Base-by-base conservation (phyloP, 2,888 invertebrate species). In the Notodonta ziczac region DNA sequence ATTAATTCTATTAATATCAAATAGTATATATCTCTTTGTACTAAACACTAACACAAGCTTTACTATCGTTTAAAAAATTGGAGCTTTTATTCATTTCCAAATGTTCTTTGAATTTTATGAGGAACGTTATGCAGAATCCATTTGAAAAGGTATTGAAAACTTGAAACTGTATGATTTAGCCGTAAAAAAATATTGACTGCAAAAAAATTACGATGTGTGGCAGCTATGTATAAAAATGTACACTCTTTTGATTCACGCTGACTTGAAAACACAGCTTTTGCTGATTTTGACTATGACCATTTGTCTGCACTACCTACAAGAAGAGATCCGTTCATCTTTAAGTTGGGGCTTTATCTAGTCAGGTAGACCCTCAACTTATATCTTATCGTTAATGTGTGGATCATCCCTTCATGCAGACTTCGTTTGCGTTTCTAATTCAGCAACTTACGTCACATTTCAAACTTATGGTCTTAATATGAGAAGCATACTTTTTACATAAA, bases 21-120 rank as follows among this genome's bases (percentile, higher is more conserved):
- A 39, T 54, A 54, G 7, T 35, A 52, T 32, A 46, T 52, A 32
- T 52, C 24, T 54, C 54, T 54, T 54, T 54, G 54, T 54, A 54
- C 39, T 6, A 14, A 54, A 54, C 54, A 54, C n/a, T 54, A 39
- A 54, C 12, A 32, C 16, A 35, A 35, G n/a, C 35, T 35, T 54
- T 54, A 54, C 39, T 54, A n/a, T 54, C n/a, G 13, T 39, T 39
- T 52, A 16, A 32, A 24, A 24, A 24, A 24, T 24, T 24, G 1
- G 24, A 24, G 24, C 24, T 52, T 52, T 24, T 52, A 52, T 32
- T 32, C 10, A 13, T 52, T 54, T 14, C 14, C 8, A 54, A 54
- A 54, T 54, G 39, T 39, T 39, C 39, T 5, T 35, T 54, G 39
- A 24, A 39, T n/a, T 54, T 54, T 54, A 39, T 52, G 52, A 35